Percentiles rank a stretch among this genome's conserved stretches.
These are phyloP conservation scores for Drosophila paulistorum DNA, from an alignment of 1,140 invertebrate genomes.

Conservation along the genomic window DNA sequence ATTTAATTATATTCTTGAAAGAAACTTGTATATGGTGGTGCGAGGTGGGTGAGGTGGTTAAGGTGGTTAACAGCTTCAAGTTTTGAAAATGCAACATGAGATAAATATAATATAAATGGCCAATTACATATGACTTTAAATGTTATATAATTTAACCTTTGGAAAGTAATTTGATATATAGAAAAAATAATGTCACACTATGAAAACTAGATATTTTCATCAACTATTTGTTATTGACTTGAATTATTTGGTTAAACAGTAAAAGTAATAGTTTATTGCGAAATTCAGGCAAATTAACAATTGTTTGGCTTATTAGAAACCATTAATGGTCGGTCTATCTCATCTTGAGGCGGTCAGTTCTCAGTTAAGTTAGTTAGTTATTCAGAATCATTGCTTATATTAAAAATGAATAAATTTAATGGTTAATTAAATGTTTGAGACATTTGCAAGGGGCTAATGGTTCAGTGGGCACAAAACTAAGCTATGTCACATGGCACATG, in stretches of 20 bases:
- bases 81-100: background rate
- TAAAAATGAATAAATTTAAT: slow-evolving; percentile 10
- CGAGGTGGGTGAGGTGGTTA: background rate
- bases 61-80: background rate
- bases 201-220: slow-evolving; percentile 37
- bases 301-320: background rate
- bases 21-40: background rate
- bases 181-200: slow-evolving; percentile 22
- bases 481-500: background rate
- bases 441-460: slow-evolving; percentile 1
- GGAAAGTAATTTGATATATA: background rate
- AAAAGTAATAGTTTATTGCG: slow-evolving; percentile 36
- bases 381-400: background rate
- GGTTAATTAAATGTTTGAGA: slow-evolving; percentile 3
- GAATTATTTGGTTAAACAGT: slow-evolving; percentile 37
- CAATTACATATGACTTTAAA: background rate
- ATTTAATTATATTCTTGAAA: slow-evolving; percentile 4
- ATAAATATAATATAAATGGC: slow-evolving; percentile 4
- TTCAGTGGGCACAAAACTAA: background rate
- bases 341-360: background rate
- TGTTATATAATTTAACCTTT: slow-evolving; percentile 7
- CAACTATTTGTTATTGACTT: background rate
- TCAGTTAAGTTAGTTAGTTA: background rate
- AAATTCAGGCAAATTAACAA: slow-evolving; percentile 44
- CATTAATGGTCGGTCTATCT: background rate